These are phyloP conservation scores for Gallirallus australis DNA, from an alignment of 2,797 vertebrate genomes.

Conservation along the genomic window DNA sequence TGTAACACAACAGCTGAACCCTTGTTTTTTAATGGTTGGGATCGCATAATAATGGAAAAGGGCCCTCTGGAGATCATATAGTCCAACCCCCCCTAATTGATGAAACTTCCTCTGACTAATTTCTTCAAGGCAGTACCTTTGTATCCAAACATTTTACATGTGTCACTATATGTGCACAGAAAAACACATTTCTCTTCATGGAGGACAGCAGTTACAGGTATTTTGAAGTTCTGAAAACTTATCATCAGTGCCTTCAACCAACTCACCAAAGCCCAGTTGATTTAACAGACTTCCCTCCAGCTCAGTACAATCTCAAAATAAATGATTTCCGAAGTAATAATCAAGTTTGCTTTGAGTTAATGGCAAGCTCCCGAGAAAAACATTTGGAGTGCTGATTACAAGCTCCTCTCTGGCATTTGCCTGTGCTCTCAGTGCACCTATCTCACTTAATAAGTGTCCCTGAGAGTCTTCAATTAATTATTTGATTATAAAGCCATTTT, in stretches of 20 bases:
- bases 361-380: not conserved
- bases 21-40: not conserved
- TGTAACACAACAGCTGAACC: not conserved
- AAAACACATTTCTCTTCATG: not conserved
- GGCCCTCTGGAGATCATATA: no score
- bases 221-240: not conserved
- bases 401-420: not conserved
- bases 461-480: slow-evolving; percentile 74
- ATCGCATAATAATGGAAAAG: not conserved
- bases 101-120: not conserved
- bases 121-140: not conserved
- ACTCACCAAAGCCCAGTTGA: not conserved
- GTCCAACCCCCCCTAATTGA: no score
- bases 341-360: slow-evolving; percentile 40
- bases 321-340: not conserved
- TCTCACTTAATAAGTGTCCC: slow-evolving; percentile 51
- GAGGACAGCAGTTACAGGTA: not conserved
- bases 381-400: not conserved
- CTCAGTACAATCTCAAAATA: not conserved
- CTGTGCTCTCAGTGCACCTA: not conserved
- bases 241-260: not conserved
- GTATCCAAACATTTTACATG: not conserved
- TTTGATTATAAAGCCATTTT: slow-evolving; percentile 76
- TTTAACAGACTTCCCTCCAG: not conserved
- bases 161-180: not conserved